A percentile compares a stretch with the other conserved stretches of the same genome.
phyloP scores from a whole-genome alignment of 2,113 vertebrate species.

The Gymnocephalus cernua region DNA sequence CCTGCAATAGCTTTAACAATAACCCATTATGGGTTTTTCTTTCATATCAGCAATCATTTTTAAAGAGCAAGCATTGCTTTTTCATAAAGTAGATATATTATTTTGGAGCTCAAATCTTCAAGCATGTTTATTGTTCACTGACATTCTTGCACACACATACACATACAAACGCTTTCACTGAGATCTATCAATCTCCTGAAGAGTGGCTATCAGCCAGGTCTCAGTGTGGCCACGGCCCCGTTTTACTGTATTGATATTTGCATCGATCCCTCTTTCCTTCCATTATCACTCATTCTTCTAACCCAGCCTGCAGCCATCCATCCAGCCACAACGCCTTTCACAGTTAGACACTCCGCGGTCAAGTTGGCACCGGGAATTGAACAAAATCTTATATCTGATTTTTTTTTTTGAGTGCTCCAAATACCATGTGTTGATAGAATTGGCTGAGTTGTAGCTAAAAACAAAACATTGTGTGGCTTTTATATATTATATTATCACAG shows the following conservation, averaged over 20 bases:
- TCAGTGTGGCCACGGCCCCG: conserved; percentile 37
- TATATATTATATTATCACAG: background rate
- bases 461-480: conserved; percentile 1
- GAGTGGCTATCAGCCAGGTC: conserved; percentile 61
- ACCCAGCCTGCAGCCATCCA: conserved; percentile 55
- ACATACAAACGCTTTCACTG: conserved; percentile 7
- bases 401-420: conserved; percentile 30
- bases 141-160: conserved; percentile 10
- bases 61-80: conserved; percentile 11
- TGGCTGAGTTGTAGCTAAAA: conserved; percentile 15
- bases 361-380: conserved; percentile 31
- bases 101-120: conserved; percentile 18
- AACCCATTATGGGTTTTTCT: conserved; percentile 20
- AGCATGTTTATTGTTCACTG: background rate
- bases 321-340: conserved; percentile 57
- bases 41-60: conserved; percentile 17
- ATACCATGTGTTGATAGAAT: conserved; percentile 25
- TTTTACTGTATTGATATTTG: conserved; percentile 80
- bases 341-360: conserved; percentile 46
- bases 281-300: conserved; percentile 74
- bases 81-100: conserved; percentile 20
- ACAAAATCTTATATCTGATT: conserved; percentile 51
- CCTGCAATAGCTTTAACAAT: background rate
- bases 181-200: conserved; percentile 48
- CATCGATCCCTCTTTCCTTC: conserved; percentile 74